These are phyloP conservation scores for Linnaemya vulpina DNA, from an alignment of 2,888 invertebrate species.

Conservation along the genomic window DNA sequence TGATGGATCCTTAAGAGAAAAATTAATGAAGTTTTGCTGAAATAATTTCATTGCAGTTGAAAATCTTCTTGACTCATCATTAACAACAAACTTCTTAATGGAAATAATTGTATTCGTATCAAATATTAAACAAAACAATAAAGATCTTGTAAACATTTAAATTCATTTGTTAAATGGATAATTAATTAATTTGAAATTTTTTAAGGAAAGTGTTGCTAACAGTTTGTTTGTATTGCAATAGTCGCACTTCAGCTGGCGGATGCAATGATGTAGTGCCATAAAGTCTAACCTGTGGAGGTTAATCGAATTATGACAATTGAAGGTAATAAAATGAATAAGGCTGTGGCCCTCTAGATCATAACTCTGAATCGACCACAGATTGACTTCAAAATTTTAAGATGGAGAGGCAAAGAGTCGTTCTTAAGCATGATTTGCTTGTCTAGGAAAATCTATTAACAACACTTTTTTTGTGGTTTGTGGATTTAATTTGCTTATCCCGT, in stretches of 20 bases:
- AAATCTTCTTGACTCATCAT: constrained; percentile 34
- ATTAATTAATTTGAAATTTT: not conserved
- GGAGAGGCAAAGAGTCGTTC: no score
- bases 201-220: constrained; percentile 1
- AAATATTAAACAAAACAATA: constrained; percentile 25
- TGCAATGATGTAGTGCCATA: constrained; percentile 37
- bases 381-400: no score
- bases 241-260: not conserved
- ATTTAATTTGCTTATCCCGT: no score
- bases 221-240: not conserved
- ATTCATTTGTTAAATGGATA: constrained; percentile 19
- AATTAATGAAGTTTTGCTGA: constrained; percentile 80
- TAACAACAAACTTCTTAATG: constrained; percentile 36
- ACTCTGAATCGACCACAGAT: no score
- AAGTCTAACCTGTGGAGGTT: constrained; percentile 10
- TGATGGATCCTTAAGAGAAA: constrained; percentile 71
- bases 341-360: no score
- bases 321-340: no score
- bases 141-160: constrained; percentile 36
- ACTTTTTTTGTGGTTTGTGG: no score
- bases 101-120: constrained; percentile 14
- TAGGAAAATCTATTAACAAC: no score
- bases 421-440: no score
- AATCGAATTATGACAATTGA: no score
- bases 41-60: constrained; percentile 61